These are phyloP conservation scores for Chionis minor DNA, from an alignment of 2,113 vertebrate genomes.

Conservation along the genomic window DNA sequence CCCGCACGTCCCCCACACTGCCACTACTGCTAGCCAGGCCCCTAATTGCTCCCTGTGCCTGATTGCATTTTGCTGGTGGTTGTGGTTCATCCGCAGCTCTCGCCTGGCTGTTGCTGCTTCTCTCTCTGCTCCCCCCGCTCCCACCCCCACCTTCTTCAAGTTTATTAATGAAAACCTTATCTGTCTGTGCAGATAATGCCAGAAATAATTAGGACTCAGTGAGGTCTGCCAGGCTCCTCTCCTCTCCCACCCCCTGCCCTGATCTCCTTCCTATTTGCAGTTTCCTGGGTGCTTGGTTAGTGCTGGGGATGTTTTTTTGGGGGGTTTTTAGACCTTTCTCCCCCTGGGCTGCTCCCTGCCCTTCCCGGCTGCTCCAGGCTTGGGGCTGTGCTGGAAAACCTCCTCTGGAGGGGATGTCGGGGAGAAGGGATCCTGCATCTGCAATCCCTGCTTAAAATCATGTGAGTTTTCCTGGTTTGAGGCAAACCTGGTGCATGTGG, in stretches of 20 bases:
- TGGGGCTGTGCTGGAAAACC: not conserved
- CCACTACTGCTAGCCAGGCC: not conserved
- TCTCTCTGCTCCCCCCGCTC: not conserved
- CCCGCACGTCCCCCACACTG: not conserved
- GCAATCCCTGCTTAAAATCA: not conserved
- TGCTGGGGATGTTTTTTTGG: not conserved
- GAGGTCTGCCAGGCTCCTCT: not conserved
- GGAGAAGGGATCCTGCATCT: not conserved
- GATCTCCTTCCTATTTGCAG: not conserved
- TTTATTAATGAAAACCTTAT: conserved; percentile 66
- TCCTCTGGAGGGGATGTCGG: not conserved
- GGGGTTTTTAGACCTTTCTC: not conserved
- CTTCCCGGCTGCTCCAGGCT: not conserved
- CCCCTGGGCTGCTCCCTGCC: not conserved
- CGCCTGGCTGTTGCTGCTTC: not conserved
- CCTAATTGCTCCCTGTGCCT: conserved; percentile 13
- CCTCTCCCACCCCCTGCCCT: not conserved
- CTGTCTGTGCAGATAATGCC: conserved; percentile 33
- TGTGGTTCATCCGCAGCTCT: conserved; percentile 29
- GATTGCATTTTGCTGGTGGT: not conserved
- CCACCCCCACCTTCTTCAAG: not conserved
- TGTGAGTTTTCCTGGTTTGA: not conserved
- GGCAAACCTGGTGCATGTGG: accelerated
- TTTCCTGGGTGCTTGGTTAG: not conserved
- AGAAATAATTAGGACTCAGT: conserved; percentile 55